Evolutionary conservation across 2,113 vertebrate genomes (phyloP), one percentile per base, ranked within the genome.

Genomic region (Oceanites oceanicus): DNA sequence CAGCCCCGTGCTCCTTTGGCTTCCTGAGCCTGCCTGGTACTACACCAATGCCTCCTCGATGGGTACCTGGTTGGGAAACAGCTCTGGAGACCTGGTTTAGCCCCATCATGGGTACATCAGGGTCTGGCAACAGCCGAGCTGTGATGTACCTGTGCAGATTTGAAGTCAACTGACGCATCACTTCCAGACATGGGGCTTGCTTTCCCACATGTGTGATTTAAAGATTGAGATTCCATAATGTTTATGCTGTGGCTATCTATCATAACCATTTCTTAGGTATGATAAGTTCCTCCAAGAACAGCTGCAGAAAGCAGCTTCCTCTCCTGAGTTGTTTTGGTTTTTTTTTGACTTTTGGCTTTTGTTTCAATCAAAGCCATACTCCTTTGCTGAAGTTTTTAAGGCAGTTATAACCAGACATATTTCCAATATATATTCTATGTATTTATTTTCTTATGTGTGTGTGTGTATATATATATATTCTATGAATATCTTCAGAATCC

Each of bases 321-420:
- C 36, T 71, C 36, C 29, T 2, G 4, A 47, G 5, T 2, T 22
- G 4, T 65, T 92, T 81, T 16, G 17, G 7, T 0, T 0, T 21
- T 29, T 26, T 77, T 50, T 44, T n/a, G 0, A 14, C 4, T 42
- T 75, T 53, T 63, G 4, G 32, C 7, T 20, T 76, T 23, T 71
- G 3, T 58, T 91, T 75, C 12, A 78, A 17, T 59, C 5, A 70
- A 77, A 73, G 1, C 2, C 13, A 11, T 70, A 10, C 3, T 22
- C 7, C 3, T 67, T 78, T 13, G 3, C 6, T 44, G 30, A 84
- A 70, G 12, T 70, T 65, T 42, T 29, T 61, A 17, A 38, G 8
- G 10, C 10, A 40, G 2, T 78, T 40, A 67, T 86, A 88, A 7
- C 9, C 17, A 34, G 25, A 9, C 1, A 62, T 3, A 42, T 74